phyloP scores from a whole-genome alignment of 2,888 invertebrate genomes.

The Oscheius onirici region DNA sequence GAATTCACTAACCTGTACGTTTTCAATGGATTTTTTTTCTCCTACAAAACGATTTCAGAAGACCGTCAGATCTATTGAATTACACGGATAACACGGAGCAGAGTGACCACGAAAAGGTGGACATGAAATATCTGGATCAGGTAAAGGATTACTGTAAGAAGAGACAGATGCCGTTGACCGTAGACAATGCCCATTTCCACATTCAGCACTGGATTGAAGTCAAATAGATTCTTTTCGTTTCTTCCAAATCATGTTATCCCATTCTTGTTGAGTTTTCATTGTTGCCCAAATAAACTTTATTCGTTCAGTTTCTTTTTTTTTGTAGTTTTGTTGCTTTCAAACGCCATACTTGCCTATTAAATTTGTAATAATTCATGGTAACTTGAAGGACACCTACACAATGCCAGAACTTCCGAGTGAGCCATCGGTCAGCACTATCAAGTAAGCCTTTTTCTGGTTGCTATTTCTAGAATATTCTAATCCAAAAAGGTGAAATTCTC shows the following conservation, averaged over 20 bases:
- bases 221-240: constrained; percentile 6
- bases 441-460: background rate
- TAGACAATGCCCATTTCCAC: constrained; percentile 9
- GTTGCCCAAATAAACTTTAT: background rate
- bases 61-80: constrained; percentile 43
- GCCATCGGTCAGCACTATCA: constrained; percentile 5
- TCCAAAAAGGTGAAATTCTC: no score
- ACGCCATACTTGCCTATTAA: background rate
- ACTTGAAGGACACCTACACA: no score
- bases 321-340: no score
- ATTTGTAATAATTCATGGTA: background rate
- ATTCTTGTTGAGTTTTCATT: background rate
- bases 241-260: constrained; percentile 9
- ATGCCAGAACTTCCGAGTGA: constrained; percentile 8
- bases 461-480: no score
- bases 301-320: background rate
- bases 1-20: constrained; percentile 42
- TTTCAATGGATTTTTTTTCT: background rate
- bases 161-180: background rate
- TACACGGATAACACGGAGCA: constrained; percentile 37
- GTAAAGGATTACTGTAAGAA: constrained; percentile 41
- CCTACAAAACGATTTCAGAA: constrained; percentile 37
- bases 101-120: constrained; percentile 36
- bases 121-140: constrained; percentile 47
- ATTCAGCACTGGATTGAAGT: constrained; percentile 23